These are phyloP conservation scores for Blennius ocellaris DNA, from an alignment of 2,113 vertebrate genomes.

Conservation along the genomic window DNA sequence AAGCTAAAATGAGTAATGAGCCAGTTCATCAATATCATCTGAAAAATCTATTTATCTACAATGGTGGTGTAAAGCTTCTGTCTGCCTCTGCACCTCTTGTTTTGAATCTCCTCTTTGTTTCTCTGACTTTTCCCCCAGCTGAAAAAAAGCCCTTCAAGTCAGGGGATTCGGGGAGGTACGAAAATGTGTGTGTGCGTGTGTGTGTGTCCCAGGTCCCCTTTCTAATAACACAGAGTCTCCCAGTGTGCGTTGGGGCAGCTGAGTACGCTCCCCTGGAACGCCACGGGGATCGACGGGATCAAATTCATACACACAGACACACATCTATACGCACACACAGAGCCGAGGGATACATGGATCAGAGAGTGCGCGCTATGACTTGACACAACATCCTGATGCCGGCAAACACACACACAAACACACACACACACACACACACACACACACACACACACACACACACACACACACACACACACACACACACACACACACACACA, in stretches of 20 bases:
- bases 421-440: no score
- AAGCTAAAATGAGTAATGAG: no score
- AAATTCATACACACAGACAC: conserved; percentile 55
- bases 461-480: no score
- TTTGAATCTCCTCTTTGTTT: conserved; percentile 53
- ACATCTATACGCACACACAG: conserved; percentile 3
- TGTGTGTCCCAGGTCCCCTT: conserved; percentile 76
- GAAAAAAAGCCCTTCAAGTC: conserved; percentile 57
- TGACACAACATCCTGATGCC: conserved; percentile 43
- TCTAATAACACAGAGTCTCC: conserved; percentile 85
- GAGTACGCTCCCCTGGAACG: conserved; percentile 70
- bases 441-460: no score
- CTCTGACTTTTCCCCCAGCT: conserved; percentile 43
- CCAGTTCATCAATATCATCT: no score
- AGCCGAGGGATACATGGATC: conserved; percentile 54
- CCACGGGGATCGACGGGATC: conserved; percentile 75
- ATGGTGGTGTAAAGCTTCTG: background rate
- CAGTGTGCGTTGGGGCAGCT: conserved; percentile 80
- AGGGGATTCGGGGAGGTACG: conserved; percentile 64
- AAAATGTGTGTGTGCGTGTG: conserved; percentile 10
- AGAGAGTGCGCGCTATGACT: conserved; percentile 59
- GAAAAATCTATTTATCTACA: no score
- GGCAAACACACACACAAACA: background rate
- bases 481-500: conserved; percentile 15
- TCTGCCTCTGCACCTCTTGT: conserved; percentile 31